Percentiles rank a stretch among this genome's conserved stretches.
Conservation (phyloP, 2,113 vertebrate genomes). For the Baryphthengus martii region DNA sequence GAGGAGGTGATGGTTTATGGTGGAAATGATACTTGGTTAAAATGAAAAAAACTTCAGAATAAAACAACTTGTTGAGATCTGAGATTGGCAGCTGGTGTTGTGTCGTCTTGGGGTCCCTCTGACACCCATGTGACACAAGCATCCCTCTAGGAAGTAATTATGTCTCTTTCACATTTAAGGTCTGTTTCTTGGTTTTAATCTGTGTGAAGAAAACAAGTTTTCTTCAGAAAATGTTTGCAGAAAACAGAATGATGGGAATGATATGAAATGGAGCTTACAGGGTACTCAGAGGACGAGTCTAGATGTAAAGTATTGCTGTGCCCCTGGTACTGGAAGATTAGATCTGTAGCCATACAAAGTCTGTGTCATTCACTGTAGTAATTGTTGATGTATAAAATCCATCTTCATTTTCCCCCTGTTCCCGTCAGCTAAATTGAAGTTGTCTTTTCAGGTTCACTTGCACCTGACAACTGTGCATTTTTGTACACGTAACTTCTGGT, state of each 20-base stretch:
- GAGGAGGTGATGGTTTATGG: not conserved
- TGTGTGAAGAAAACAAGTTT: not conserved
- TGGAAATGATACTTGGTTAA: not conserved
- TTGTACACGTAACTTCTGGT: not conserved
- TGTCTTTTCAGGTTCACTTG: not conserved
- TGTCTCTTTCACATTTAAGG: not conserved
- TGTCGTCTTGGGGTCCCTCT: not conserved
- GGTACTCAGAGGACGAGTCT: not conserved
- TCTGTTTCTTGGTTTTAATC: not conserved
- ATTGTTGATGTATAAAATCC: not conserved
- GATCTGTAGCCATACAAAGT: not conserved
- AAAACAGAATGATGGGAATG: not conserved
- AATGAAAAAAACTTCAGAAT: not conserved
- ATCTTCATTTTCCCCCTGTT: not conserved
- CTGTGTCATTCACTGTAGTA: not conserved
- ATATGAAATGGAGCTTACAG: not conserved
- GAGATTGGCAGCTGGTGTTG: not conserved
- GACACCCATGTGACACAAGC: fast-evolving
- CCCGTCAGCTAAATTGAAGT: not conserved
- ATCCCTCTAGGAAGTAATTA: not conserved
- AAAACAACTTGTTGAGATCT: not conserved
- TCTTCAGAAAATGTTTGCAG: not conserved
- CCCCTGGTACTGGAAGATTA: not conserved
- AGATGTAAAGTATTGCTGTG: not conserved
- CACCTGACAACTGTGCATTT: not conserved